Percentiles rank a stretch among this genome's conserved stretches.
phyloP scores from a whole-genome alignment of 2,888 invertebrate genomes.

The Amphiduros pacificus region DNA sequence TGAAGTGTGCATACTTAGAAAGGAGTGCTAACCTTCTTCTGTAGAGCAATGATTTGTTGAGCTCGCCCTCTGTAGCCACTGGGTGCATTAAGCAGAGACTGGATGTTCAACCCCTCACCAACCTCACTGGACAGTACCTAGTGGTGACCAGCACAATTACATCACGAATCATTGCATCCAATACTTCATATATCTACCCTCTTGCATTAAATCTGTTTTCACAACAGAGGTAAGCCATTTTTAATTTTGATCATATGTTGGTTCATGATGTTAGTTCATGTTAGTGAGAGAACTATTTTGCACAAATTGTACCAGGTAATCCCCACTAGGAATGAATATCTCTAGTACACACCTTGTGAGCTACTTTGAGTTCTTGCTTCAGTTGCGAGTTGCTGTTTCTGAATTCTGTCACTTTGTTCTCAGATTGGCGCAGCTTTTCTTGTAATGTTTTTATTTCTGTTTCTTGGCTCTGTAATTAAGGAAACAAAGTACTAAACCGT shows the following conservation, averaged over 20 bases:
- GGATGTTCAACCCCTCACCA: constrained; percentile 55
- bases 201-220: too few relatives aligned
- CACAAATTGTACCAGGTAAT: too few relatives aligned
- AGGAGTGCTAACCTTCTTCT: constrained; percentile 50
- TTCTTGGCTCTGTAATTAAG: neutral
- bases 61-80: constrained; percentile 54
- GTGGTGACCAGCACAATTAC: too few relatives aligned
- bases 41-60: constrained; percentile 52
- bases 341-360: neutral
- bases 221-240: too few relatives aligned
- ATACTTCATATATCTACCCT: too few relatives aligned
- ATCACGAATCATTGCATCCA: too few relatives aligned
- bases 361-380: constrained; percentile 5
- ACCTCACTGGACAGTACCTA: constrained; percentile 56
- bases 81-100: constrained; percentile 43
- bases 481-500: too few relatives aligned
- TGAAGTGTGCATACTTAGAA: too few relatives aligned
- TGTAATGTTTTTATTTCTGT: neutral
- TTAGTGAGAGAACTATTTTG: too few relatives aligned
- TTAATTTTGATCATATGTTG: too few relatives aligned
- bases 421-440: neutral
- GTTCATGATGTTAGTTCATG: too few relatives aligned
- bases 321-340: too few relatives aligned
- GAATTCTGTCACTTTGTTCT: neutral
- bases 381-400: neutral